Evolutionary conservation across 2,113 vertebrate genomes (phyloP), one percentile per base, ranked within the genome.

Genomic region (Athene cunicularia): DNA sequence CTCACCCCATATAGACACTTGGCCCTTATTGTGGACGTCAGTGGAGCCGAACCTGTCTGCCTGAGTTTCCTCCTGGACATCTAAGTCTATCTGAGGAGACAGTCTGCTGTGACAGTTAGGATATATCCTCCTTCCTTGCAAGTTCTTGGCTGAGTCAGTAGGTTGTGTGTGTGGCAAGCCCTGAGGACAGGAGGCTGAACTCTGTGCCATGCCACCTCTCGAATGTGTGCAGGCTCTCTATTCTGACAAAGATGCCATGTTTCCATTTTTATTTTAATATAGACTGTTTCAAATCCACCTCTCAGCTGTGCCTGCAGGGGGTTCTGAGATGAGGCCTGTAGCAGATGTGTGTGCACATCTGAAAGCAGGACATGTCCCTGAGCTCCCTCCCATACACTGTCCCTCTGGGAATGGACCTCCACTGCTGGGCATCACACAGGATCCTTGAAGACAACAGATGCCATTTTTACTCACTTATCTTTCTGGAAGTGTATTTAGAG

Each of bases 161-260:
- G 3, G 43, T 30, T 43, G 14, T 68, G 80, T 94, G 70, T 53
- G 64, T 89, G 72, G 73, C 35, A 74, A 92, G 60, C 37, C 68
- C 68, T 23, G 64, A 81, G 67, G 89, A 77, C 67, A 92, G n/a
- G 83, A 76, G 43, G 59, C n/a, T 35, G 35, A 49, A 30, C 62
- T 90, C n/a, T 72, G 41, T 53, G 53, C 27, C 2, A 0, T 15
- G 4, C 11, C 0, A 0, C 23, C 17, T 52, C 53, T 79, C 45
- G 45, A 73, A 75, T 1, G 0, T 27, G 28, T 64, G 90, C 15
- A 23, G 24, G 33, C 9, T 73, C 39, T 50, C 24, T 68, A 16
- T 53, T 80, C 49, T 77, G 76, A 50, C 52, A 66, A 45, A 79
- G 53, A 59, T 70, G n/a, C 5, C 62, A 63, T 5, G 4, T 9